Conservation (phyloP, 2,797 vertebrate species). For the Poliocrania exsul region DNA sequence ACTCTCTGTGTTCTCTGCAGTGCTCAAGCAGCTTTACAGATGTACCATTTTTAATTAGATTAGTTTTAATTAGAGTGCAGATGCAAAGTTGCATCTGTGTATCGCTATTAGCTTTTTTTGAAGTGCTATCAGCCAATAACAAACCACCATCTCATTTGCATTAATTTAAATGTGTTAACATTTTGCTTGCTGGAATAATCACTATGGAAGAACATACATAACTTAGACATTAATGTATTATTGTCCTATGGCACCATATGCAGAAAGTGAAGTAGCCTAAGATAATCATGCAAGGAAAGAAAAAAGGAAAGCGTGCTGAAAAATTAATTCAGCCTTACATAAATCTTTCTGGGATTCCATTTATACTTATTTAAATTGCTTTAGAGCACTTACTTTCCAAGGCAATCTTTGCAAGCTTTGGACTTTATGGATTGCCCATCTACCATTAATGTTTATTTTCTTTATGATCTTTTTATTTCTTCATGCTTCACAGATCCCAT, state of each 20-base stretch:
- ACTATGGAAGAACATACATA: neutral
- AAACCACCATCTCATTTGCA: neutral
- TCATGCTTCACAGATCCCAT: constrained; percentile 50
- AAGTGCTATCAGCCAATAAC: constrained; percentile 27
- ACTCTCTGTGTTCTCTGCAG: neutral
- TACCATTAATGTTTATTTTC: constrained; percentile 52
- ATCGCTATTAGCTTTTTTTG: neutral
- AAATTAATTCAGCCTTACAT: constrained; percentile 22
- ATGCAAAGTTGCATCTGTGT: constrained; percentile 36
- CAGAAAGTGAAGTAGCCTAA: neutral
- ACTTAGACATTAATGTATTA: neutral
- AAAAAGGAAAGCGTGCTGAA: neutral
- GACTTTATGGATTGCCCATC: constrained; percentile 55
- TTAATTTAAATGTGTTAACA: constrained; percentile 16
- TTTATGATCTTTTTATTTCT: constrained; percentile 56
- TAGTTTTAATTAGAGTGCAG: constrained; percentile 54
- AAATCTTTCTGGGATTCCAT: constrained; percentile 33
- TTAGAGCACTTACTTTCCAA: constrained; percentile 43
- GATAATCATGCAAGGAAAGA: neutral
- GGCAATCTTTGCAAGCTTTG: constrained; percentile 17
- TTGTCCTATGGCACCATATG: neutral
- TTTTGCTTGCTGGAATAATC: constrained; percentile 26
- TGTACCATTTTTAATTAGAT: constrained; percentile 51
- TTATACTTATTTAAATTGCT: constrained; percentile 53
- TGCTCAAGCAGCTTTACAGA: constrained; percentile 14